Base-by-base conservation (phyloP, 2,113 vertebrate species). In the Pangasianodon hypophthalmus region DNA sequence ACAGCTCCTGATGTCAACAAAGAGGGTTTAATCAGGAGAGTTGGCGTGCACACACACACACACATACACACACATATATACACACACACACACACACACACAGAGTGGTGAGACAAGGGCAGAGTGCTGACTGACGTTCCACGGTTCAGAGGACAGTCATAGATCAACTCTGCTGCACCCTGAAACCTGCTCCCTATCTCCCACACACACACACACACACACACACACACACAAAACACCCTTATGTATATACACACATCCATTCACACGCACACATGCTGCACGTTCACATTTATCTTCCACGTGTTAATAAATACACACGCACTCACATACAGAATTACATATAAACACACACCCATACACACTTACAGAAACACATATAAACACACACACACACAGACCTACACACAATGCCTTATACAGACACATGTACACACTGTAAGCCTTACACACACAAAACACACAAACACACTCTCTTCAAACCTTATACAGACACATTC, bases 81-180 rank as follows among this genome's bases (percentile, higher is more conserved):
- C 75, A 81, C 26, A 29, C 4, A n/a, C 26, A 81, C 52, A 81
- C 41, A 86, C n/a, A 88, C 89, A 88, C 37, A 73, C 77, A 84
- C 21, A 32, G 16, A 54, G 18, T 18, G n/a, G 19, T 24, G 84
- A 81, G 75, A 83, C 54, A 82, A 86, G 41, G 26, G 85, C 82
- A 82, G 89, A 54, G 19, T 94, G 93, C 90, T 95, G 93, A 94
- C 93, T 94, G 94, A 95, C 91, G 91, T 48, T 90, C 90, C 91
- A 77, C 14, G 88, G 94, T 95, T 95, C 95, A 95, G n/a, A 79
- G 86, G 91, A 88, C 60, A 88, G 93, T 93, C 93, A 86, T 10
- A n/a, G 88, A 77, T 87, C 80, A 44, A 56, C 69, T 87, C 85
- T 37, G 58, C 41, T 84, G 46, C 69, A 87, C 71, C 77, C 21